Percentiles rank a stretch among this genome's conserved stretches.
phyloP scores from a whole-genome alignment of 2,888 invertebrate species.

The Steinernema carpocapsae region DNA sequence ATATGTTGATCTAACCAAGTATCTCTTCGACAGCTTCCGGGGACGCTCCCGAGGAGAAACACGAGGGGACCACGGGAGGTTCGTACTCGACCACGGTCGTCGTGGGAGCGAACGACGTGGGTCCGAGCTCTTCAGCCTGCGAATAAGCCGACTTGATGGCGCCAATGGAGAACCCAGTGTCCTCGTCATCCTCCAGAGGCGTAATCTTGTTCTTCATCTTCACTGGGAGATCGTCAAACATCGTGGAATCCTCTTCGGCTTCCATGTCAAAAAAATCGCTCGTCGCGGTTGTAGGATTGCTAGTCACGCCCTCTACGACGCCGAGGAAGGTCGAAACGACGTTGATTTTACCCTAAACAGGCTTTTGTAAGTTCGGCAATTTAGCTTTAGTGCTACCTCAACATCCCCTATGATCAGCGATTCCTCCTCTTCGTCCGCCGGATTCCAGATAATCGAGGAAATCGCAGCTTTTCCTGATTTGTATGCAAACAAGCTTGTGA shows the following conservation, averaged over 20 bases:
- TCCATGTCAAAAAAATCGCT: background rate
- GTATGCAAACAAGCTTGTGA: slow-evolving; percentile 16
- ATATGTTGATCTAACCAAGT: slow-evolving; percentile 74
- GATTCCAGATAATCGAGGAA: slow-evolving; percentile 47
- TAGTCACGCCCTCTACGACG: background rate
- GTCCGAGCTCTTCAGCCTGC: background rate
- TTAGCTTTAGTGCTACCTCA: slow-evolving; percentile 39
- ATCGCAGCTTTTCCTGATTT: slow-evolving; percentile 42
- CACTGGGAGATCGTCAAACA: background rate
- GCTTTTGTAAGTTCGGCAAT: too few relatives aligned
- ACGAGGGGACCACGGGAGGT: slow-evolving; percentile 73
- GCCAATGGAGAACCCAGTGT: slow-evolving; percentile 14
- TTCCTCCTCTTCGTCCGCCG: slow-evolving; percentile 40
- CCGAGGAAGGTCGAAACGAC: slow-evolving; percentile 2
- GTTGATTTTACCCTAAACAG: slow-evolving; percentile 7
- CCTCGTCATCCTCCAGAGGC: slow-evolving; percentile 7
- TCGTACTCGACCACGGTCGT: background rate
- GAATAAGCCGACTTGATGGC: slow-evolving; percentile 19
- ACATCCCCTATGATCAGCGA: slow-evolving; percentile 48
- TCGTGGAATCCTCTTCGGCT: slow-evolving; percentile 4
- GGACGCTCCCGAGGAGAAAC: slow-evolving; percentile 89
- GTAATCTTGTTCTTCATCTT: background rate
- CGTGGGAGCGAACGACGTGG: slow-evolving; percentile 33
- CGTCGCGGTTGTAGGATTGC: background rate
- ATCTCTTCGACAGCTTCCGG: slow-evolving; percentile 84